Base-by-base conservation (phyloP, 2,797 vertebrate genomes). In the Acridotheres tristis region DNA sequence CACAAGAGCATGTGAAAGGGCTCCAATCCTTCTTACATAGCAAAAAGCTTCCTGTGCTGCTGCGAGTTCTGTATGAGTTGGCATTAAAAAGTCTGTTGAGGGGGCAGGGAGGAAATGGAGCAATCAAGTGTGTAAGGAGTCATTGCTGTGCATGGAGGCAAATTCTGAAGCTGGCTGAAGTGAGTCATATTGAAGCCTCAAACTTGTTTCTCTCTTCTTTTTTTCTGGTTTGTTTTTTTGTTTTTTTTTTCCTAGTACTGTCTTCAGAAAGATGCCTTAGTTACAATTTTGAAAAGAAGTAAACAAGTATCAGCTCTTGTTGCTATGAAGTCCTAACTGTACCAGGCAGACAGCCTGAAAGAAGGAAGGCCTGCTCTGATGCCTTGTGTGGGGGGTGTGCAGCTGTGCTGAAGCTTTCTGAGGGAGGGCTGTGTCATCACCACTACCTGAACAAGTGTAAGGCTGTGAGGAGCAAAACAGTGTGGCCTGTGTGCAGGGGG, bases 121-220 rank as follows among this genome's bases (percentile, higher is more conserved):
- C 89, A 96, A 95, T 90, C 88, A 86, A 92, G 63, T 88, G 83
- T 88, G 92, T 38, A 90, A 93, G 85, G 92, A 97, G 89, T 94
- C 94, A 94, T 67, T 86, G 89, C 77, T 94, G 32, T 77, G 88
- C 92, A 40, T 11, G 2, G 45, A 95, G 42, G 36, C 51, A 90
- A 94, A 95, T 51, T 82, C 50, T 83, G 42, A 82, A 92, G 57
- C 74, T 67, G 74, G 63, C 32, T 85, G 61, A 71, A 95, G n/a
- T 90, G 92, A 97, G 74, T 95, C 92, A 92, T 36, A 25, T 2
- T 54, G 69, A 94, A 80, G 23, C 30, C 47, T 85, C 62, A 81
- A 62, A 59, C 20, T 63, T 10, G 11, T 59, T 63, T 61, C 27
- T 45, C 38, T 29, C 19, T 36, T 11, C 5, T 10, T 65, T 51